phyloP scores from a whole-genome alignment of 2,113 vertebrate species.

The Grus americana region DNA sequence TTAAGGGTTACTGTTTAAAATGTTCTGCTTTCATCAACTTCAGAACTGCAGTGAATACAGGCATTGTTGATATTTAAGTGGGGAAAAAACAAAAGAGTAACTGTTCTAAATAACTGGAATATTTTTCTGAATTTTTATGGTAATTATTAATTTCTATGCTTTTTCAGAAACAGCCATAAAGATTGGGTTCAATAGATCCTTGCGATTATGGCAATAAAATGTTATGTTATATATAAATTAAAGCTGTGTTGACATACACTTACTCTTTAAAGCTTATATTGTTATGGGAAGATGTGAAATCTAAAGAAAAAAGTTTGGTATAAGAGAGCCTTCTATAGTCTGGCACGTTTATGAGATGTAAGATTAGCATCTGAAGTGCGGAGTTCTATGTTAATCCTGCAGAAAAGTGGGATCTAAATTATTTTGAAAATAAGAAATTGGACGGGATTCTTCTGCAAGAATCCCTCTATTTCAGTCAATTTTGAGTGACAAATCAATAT shows the following conservation, averaged over 20 bases:
- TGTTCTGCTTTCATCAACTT: conserved; percentile 37
- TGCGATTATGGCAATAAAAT: not conserved
- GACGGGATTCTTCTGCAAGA: not conserved
- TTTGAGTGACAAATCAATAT: not conserved
- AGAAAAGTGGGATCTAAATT: not conserved
- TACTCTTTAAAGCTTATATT: not conserved
- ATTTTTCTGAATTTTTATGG: conserved; percentile 64
- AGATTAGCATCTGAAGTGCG: not conserved
- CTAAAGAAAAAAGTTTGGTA: not conserved
- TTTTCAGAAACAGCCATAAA: conserved; percentile 2
- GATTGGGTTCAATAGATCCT: not conserved
- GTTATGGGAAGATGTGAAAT: not conserved
- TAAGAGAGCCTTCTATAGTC: not conserved
- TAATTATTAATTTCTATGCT: conserved; percentile 49
- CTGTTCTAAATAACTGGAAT: conserved; percentile 64
- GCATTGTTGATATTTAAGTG: conserved; percentile 54
- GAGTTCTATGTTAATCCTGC: not conserved
- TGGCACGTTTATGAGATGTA: not conserved
- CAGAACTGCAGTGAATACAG: conserved; percentile 47
- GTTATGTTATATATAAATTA: not conserved
- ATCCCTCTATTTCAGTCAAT: not conserved
- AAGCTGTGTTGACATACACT: not conserved
- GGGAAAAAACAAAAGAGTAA: conserved; percentile 33
- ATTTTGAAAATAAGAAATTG: not conserved
- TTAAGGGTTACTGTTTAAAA: conserved; percentile 43